phyloP scores from a whole-genome alignment of 92 coral and sea anemone species.

The Phenganax subtilis region DNA sequence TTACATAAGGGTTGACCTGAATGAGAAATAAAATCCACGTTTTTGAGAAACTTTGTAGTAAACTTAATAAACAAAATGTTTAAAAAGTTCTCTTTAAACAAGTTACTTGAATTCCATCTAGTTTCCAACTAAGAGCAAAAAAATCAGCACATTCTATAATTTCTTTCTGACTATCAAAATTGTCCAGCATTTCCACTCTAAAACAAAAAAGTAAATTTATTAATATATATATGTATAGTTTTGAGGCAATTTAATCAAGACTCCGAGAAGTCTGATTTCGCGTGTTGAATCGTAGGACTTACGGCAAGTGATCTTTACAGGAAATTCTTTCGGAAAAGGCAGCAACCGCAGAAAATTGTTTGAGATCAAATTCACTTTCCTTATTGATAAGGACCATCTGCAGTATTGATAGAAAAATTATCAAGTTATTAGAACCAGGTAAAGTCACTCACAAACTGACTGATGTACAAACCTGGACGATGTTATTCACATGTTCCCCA shows the following conservation, averaged over 20 bases:
- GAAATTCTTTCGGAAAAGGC: conserved; percentile 94
- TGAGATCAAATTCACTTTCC: conserved; percentile 65
- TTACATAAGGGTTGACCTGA: conserved; percentile 70
- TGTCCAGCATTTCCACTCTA: conserved; percentile 30
- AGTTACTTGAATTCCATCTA: conserved; percentile 74
- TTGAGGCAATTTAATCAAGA: neutral
- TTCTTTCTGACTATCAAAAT: conserved; percentile 48
- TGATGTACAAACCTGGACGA: conserved; percentile 61
- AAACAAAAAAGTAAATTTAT: neutral
- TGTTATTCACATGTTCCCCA: conserved; percentile 67
- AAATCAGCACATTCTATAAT: conserved; percentile 94
- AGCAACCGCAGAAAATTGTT: conserved; percentile 90
- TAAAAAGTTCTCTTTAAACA: neutral
- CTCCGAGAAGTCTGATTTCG: neutral
- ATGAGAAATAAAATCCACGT: neutral
- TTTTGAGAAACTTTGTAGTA: neutral
- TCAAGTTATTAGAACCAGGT: neutral
- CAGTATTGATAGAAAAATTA: neutral
- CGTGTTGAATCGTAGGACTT: neutral
- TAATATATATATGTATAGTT: neutral
- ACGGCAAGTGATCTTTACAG: conserved; percentile 58
- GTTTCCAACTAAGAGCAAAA: conserved; percentile 81
- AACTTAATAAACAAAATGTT: neutral
- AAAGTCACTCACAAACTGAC: neutral
- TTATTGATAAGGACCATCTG: conserved; percentile 84